Evolutionary conservation across 2,113 vertebrate genomes (phyloP), one percentile per base, ranked within the genome.

Genomic region (Connochaetes taurinus): DNA sequence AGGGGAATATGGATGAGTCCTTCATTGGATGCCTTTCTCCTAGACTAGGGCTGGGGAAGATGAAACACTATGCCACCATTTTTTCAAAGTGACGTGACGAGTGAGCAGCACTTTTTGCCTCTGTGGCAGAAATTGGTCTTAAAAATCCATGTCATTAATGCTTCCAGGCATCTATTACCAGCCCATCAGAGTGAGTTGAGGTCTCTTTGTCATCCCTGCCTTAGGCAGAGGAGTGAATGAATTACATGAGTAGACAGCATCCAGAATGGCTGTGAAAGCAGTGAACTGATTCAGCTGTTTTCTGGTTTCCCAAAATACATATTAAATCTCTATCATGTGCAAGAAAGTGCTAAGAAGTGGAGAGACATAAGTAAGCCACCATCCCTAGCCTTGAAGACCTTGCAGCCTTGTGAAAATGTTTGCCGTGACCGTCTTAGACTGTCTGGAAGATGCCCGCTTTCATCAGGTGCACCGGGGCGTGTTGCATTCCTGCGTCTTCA

Each of bases 401-500:
- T 36, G 67, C 3, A 62, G 40, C 84, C 9, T 58, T 31, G 7
- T 40, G 36, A 45, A 90, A 29, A 25, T 45, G 43, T 74, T 67
- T 5, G 5, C 40, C 1, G 0, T 43, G 8, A 60, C 36, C 2
- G 0, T 53, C 6, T 13, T 21, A 23, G 60, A 85, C 31, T 21
- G 6, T 29, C 7, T 81, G 62, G 45, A 52, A 81, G 85, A 62
- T n/a, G 23, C 16, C 33, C 1, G 0, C 25, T 50, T 50, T 50
- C 33, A 19, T 62, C 27, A 15, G 80, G 80, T 13, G 3, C 43
- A 1, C 6, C 0, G 0, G 29, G 47, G 31, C 43, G 16, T 11
- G 2, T 7, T 53, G 8, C n/a, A 55, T 82, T 85, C 53, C 29
- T 5, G 33, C 52, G 10, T 43, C 33, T 60, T 50, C 25, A 1